phyloP scores from a whole-genome alignment of 2,797 vertebrate species.

The Parotocinclus haroldoi region DNA sequence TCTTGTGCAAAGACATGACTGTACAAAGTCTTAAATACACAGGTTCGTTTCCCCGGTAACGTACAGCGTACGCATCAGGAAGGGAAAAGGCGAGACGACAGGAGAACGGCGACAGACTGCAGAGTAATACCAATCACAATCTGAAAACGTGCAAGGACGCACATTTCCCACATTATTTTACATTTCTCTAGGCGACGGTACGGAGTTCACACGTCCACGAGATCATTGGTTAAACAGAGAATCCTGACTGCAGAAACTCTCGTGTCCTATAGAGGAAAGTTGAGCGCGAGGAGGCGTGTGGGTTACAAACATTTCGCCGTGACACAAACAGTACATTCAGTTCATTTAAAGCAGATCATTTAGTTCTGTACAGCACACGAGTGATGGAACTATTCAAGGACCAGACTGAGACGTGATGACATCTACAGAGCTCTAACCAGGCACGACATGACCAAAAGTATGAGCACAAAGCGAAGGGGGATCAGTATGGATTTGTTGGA shows the following conservation, averaged over 20 bases:
- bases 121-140: slow-evolving; percentile 51
- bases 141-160: slow-evolving; percentile 47
- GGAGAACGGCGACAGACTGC: slow-evolving; percentile 43
- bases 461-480: background rate
- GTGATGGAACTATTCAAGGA: too few species aligned
- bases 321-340: slow-evolving; percentile 27
- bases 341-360: slow-evolving; percentile 7
- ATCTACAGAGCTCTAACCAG: too few species aligned
- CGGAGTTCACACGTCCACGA: slow-evolving; percentile 9
- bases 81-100: slow-evolving; percentile 26
- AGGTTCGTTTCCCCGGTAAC: slow-evolving; percentile 30
- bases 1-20: slow-evolving; percentile 68
- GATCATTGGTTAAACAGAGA: slow-evolving; percentile 4
- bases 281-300: background rate
- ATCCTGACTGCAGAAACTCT: slow-evolving; percentile 1
- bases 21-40: slow-evolving; percentile 57
- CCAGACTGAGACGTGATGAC: too few species aligned
- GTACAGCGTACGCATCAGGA: slow-evolving; percentile 23
- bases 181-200: slow-evolving; percentile 45
- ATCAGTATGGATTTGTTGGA: too few species aligned
- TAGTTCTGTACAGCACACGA: background rate
- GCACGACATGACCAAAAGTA: background rate
- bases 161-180: slow-evolving; percentile 52
- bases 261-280: background rate
- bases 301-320: background rate